These are phyloP conservation scores for Drosophila sp. DNA, from an alignment of 1,140 invertebrate genomes.

Conservation along the genomic window DNA sequence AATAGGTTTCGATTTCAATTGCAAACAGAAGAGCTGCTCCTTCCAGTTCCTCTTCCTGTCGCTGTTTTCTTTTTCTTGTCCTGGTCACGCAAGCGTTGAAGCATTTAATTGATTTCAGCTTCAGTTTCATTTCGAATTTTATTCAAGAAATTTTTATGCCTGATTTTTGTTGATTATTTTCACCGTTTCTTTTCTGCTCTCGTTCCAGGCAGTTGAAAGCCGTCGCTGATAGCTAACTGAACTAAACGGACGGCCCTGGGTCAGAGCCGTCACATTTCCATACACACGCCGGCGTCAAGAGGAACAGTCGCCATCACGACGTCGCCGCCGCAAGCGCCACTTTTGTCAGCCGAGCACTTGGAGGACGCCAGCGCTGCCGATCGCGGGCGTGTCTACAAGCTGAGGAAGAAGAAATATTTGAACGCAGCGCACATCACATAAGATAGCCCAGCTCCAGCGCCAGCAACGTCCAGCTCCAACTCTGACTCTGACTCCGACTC, in stretches of 20 bases:
- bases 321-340: constrained; percentile 74
- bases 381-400: constrained; percentile 84
- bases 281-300: constrained; percentile 66
- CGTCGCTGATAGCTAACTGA: background rate
- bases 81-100: constrained; percentile 41
- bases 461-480: background rate
- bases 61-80: background rate
- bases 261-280: constrained; percentile 53
- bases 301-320: constrained; percentile 82
- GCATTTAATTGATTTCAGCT: constrained; percentile 48
- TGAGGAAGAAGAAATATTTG: constrained; percentile 82
- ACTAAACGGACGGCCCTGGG: constrained; percentile 24
- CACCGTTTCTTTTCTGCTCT: background rate
- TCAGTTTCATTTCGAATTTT: constrained; percentile 3
- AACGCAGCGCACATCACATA: constrained; percentile 76
- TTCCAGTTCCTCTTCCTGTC: background rate
- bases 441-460: background rate
- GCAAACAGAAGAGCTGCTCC: constrained; percentile 8
- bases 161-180: background rate
- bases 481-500: background rate
- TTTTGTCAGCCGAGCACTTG: constrained; percentile 73
- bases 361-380: constrained; percentile 74
- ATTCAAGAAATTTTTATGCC: background rate
- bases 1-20: constrained; percentile 27
- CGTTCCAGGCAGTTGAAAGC: constrained; percentile 23